Conservation (phyloP, 2,113 vertebrate genomes). For the Genyomyrus donnyi region DNA sequence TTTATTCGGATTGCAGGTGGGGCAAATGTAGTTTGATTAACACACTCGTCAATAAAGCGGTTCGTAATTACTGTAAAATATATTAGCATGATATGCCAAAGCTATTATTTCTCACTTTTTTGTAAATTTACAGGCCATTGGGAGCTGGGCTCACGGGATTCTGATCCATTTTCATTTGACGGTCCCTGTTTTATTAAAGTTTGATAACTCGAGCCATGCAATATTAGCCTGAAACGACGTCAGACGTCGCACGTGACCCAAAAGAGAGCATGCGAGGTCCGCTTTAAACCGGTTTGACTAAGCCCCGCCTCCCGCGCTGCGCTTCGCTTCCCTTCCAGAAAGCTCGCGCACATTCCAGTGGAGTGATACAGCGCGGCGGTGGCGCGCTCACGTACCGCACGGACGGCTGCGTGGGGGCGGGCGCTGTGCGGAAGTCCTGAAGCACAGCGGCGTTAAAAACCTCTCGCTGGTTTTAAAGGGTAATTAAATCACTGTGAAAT, state of each 20-base stretch:
- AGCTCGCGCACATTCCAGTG: neutral
- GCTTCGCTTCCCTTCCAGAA: neutral
- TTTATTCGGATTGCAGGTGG: neutral
- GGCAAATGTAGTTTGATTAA: neutral
- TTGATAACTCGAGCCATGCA: neutral
- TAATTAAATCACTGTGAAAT: neutral
- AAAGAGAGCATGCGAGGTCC: neutral
- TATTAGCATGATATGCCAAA: neutral
- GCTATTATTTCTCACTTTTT: neutral
- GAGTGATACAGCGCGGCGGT: neutral
- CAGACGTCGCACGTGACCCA: neutral
- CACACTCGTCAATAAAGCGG: neutral
- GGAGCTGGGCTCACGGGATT: neutral
- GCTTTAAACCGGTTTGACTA: neutral
- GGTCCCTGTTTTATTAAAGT: neutral
- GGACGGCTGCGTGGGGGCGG: neutral
- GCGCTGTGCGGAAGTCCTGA: neutral
- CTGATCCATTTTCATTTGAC: neutral
- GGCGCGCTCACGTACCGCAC: constrained; percentile 7
- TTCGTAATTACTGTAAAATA: neutral
- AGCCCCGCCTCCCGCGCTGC: neutral
- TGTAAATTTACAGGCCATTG: neutral
- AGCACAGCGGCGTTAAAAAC: neutral
- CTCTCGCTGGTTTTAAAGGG: neutral
- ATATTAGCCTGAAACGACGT: neutral